A percentile compares a stretch with the other conserved stretches of the same genome.
Conservation (phyloP, 2,888 invertebrate genomes). For the Lottia gigantea region DNA sequence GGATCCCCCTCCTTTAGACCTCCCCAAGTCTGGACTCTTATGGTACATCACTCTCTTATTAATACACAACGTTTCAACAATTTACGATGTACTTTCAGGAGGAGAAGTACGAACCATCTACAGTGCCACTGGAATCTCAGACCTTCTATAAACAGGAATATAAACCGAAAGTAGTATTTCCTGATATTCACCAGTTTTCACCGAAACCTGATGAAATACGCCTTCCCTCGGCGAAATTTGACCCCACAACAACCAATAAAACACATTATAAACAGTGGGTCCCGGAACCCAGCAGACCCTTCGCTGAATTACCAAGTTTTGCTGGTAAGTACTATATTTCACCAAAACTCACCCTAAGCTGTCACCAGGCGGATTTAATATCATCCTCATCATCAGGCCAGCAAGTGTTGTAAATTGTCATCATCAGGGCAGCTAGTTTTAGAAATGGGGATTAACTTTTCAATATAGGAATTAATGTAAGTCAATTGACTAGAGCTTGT, state of each 20-base stretch:
- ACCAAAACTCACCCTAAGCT: no score
- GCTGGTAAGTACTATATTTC: slow-evolving; percentile 43
- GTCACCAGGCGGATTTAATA: no score
- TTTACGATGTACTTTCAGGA: slow-evolving; percentile 37
- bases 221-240: slow-evolving; percentile 48
- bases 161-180: slow-evolving; percentile 31
- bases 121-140: slow-evolving; percentile 48
- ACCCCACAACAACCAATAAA: slow-evolving; percentile 55
- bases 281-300: slow-evolving; percentile 46
- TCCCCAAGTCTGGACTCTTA: no score
- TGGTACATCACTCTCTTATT: no score
- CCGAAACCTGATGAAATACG: slow-evolving; percentile 32
- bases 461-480: no score
- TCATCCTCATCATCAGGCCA: no score
- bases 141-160: slow-evolving; percentile 56
- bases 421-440: no score
- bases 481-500: no score
- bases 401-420: no score
- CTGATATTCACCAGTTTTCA: slow-evolving; percentile 14
- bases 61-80: no score
- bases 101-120: slow-evolving; percentile 49
- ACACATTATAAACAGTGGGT: slow-evolving; percentile 60
- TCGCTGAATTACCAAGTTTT: slow-evolving; percentile 64
- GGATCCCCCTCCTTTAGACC: no score
- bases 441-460: no score